Base-by-base conservation (phyloP, 2,888 invertebrate species). In the Phyto melanocephala region DNA sequence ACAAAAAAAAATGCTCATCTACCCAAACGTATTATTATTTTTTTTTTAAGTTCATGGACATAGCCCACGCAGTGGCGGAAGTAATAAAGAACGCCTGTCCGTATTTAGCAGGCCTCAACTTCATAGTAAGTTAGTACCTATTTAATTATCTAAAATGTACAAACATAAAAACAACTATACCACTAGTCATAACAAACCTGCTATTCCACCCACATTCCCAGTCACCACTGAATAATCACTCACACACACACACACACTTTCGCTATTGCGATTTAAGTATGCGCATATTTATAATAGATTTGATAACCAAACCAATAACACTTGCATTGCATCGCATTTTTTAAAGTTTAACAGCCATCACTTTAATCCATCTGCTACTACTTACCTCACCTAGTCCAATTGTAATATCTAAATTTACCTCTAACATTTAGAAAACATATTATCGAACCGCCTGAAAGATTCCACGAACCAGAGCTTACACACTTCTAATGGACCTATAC, bases 61-160 rank as follows among this genome's bases (percentile, higher is more conserved):
- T 80, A 92, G 92, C 80, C 91, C 91, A 1, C 85, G 87, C 35
- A 84, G 86, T 62, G 86, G 86, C 74, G 88, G 91, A 52, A 87
- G 88, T 54, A 91, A 90, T 83, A 92, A 92, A 86, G 92, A 92
- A 84, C 91, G 92, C 84, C 88, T 92, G 85, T 92, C 92, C 85
- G 90, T 92, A 67, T 92, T 92, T 83, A 92, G 92, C 86, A 91
- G 92, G 89, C 92, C 92, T 81, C 88, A 91, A 87, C 93, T 92
- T 91, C 93, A 92, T 92, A 93, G 92, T 93, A 93, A 93, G 92
- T 93, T 92, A 93, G 93, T 93, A 93, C 92, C 92, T 91, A 84
- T 86, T 87, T 85, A 83, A 74, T 85, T 85, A 84, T 79, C 83
- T 74, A 84, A 85, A 76, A 65, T 78, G 74, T 78, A 81, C 68